These are phyloP conservation scores for Apotomis capreana DNA, from an alignment of 2,888 invertebrate species.

Conservation along the genomic window DNA sequence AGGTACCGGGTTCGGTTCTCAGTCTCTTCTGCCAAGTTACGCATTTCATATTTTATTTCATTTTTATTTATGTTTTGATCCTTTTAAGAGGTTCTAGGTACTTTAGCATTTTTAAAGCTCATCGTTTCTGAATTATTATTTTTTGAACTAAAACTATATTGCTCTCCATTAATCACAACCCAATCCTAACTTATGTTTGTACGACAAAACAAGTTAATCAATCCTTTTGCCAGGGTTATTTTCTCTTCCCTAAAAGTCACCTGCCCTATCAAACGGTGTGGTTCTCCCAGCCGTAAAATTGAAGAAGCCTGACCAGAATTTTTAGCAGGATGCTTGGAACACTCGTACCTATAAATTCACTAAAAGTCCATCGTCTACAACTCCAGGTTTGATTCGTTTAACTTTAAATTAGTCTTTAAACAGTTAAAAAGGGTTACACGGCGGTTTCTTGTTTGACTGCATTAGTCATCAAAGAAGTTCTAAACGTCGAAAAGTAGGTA, in stretches of 20 bases:
- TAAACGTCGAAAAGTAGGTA: no score
- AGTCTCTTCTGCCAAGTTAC: no score
- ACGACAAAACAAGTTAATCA: not conserved
- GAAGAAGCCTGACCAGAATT: constrained; percentile 51
- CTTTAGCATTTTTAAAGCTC: no score
- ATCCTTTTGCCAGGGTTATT: not conserved
- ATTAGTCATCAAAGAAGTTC: no score
- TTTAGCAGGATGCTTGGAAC: constrained; percentile 44
- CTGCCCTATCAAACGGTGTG: constrained; percentile 22
- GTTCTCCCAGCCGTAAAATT: constrained; percentile 50
- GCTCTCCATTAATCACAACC: not conserved
- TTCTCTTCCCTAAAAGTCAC: constrained; percentile 18
- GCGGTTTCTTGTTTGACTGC: no score
- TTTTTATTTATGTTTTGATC: no score
- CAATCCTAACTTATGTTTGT: not conserved
- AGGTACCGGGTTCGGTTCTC: no score
- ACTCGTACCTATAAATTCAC: constrained; percentile 2
- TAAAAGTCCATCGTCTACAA: constrained; percentile 11
- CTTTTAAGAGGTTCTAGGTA: no score
- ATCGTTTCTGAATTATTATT: no score
- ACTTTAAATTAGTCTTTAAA: not conserved
- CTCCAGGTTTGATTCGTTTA: not conserved
- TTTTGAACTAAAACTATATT: no score
- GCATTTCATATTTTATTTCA: no score
- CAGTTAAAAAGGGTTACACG: not conserved